Percentiles rank a stretch among this genome's conserved stretches.
phyloP scores from a whole-genome alignment of 2,888 invertebrate species.

The Matsumyia berberina region DNA sequence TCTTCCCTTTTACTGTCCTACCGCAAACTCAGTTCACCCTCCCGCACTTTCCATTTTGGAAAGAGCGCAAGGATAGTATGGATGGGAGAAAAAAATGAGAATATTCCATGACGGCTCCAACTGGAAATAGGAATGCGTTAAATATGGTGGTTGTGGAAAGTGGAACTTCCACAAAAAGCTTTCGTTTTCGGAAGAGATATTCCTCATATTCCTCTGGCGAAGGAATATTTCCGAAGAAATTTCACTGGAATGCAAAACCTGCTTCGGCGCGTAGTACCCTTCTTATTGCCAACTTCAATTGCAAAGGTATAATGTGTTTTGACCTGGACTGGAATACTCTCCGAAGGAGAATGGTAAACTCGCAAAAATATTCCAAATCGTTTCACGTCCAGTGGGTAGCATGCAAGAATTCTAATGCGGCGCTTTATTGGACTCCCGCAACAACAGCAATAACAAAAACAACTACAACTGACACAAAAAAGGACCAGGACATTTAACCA shows the following conservation, averaged over 20 bases:
- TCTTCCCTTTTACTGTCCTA: conserved; percentile 2
- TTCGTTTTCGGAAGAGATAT: neutral
- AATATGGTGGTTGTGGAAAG: no score
- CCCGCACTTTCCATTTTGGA: conserved; percentile 1
- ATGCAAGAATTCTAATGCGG: conserved; percentile 65
- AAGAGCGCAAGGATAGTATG: neutral
- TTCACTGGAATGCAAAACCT: conserved; percentile 13
- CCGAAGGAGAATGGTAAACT: conserved; percentile 35
- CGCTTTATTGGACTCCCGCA: conserved; percentile 65
- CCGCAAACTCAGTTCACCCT: neutral
- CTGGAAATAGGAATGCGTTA: conserved; percentile 53
- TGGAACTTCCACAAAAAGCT: conserved; percentile 12
- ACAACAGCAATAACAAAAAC: conserved; percentile 67
- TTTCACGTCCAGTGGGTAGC: conserved; percentile 48
- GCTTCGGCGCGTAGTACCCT: conserved; percentile 61
- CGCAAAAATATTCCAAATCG: conserved; percentile 41
- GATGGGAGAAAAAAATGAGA: neutral
- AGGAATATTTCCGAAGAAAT: neutral
- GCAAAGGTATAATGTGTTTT: conserved; percentile 16
- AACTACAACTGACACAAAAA: conserved; percentile 48
- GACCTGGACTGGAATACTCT: conserved; percentile 58
- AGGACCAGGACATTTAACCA: conserved; percentile 44
- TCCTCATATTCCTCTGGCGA: neutral
- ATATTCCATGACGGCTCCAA: conserved; percentile 1
- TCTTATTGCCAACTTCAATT: conserved; percentile 14